Evolutionary conservation across 2,113 vertebrate genomes (phyloP).

Genomic region (Nesoenas mayeri): DNA sequence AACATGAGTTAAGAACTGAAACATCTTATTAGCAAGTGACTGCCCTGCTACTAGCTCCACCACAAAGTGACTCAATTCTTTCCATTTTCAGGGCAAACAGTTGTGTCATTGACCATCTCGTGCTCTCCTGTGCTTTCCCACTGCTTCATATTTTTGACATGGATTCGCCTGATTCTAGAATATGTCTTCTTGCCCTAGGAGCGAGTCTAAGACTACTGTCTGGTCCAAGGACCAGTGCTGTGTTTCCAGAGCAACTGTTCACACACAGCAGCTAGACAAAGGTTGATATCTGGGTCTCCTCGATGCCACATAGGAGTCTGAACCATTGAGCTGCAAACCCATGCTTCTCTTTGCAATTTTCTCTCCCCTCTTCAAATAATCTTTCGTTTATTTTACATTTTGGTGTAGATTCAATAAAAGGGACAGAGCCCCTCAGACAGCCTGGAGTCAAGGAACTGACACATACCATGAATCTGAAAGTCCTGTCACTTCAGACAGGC

Average conservation of each 20-base stretch:
- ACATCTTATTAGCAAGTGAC: not conserved
- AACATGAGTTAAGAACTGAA: not conserved
- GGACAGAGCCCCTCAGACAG: not conserved
- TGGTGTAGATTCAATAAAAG: not conserved
- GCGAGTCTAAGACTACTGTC: not conserved
- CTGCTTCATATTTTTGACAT: not conserved
- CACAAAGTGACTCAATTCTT: not conserved
- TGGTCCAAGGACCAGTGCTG: not conserved
- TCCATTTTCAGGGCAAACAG: not conserved
- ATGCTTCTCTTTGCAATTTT: not conserved
- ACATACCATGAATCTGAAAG: not conserved
- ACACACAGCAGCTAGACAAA: not conserved
- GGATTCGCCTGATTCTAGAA: not conserved
- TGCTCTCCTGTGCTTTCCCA: not conserved
- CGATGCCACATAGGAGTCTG: not conserved
- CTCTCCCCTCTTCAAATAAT: not conserved
- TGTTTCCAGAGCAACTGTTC: not conserved
- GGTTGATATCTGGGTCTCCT: not conserved
- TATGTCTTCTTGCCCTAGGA: not conserved
- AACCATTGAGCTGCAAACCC: not conserved
- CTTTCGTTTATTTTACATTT: not conserved
- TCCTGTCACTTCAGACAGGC: not conserved
- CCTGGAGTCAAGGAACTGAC: not conserved
- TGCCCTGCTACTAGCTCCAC: not conserved
- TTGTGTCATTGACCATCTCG: not conserved